Evolutionary conservation across 1,140 invertebrate genomes (phyloP).

Genomic region (Cyphomyrmex costatus): DNA sequence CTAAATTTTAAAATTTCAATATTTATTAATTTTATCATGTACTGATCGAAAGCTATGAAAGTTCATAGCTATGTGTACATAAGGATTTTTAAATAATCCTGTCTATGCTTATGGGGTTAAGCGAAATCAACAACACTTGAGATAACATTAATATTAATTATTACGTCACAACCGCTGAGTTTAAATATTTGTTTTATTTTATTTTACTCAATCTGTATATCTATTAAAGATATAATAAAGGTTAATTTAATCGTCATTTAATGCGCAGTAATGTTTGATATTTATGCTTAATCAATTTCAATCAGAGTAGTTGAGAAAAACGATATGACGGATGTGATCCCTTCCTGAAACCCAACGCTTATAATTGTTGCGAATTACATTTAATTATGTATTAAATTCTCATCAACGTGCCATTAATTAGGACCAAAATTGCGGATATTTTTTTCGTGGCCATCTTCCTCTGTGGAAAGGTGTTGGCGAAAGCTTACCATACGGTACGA

Average conservation of each 20-base stretch:
- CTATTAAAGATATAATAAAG: slow-evolving; percentile 39
- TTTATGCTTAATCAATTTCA: slow-evolving; percentile 40
- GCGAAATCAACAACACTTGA: slow-evolving; percentile 3
- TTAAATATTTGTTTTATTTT: slow-evolving; percentile 41
- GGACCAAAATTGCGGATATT: neutral
- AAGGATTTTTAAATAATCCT: neutral
- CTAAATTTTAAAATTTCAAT: neutral
- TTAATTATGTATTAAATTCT: slow-evolving; percentile 37
- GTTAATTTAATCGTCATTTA: slow-evolving; percentile 34
- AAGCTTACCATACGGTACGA: slow-evolving; percentile 28
- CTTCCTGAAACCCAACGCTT: neutral
- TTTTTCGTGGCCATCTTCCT: slow-evolving; percentile 1
- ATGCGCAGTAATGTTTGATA: neutral
- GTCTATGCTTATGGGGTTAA: neutral
- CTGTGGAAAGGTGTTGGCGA: slow-evolving; percentile 7
- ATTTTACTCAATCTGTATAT: slow-evolving; percentile 12
- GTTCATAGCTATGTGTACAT: neutral
- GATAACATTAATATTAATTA: neutral
- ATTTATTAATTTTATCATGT: slow-evolving; percentile 21
- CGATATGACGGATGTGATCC: neutral
- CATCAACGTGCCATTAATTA: slow-evolving; percentile 44
- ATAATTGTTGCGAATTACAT: slow-evolving; percentile 57
- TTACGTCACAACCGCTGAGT: slow-evolving; percentile 10
- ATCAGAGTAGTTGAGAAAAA: neutral
- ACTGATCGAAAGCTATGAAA: neutral